Evolutionary conservation across 2,888 invertebrate species (phyloP), one percentile per base, ranked within the genome.

Genomic region (Stictocephala bisonia): DNA sequence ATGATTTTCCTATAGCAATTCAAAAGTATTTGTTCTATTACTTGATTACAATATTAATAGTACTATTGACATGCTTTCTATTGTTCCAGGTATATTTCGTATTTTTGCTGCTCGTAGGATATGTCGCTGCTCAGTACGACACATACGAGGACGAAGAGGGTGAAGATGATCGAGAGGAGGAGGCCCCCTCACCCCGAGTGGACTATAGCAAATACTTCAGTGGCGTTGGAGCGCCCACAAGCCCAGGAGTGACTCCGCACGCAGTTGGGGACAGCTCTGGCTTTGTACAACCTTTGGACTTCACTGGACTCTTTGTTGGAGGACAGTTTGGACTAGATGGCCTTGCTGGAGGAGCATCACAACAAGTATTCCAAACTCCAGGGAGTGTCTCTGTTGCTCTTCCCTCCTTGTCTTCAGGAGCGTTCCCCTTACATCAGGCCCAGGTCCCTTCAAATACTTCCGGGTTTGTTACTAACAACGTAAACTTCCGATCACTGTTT

Each of bases 141-240:
- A 44, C 70, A 0, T 64, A 72, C 53, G 64, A 64, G 44, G 71
- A 66, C 1, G 76, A 77, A 56, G 71, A 73, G 11, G 71, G 73
- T 7, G 76, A 76, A 40, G 66, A 71, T 3, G 73, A 74, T 41
- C 40, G 64, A 9, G 75, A 74, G 27, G 75, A 77, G 31, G 74
- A 75, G 20, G 56, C 56, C 31, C 66, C 75, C 1, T 66, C 71
- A 9, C 35, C 64, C 48, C 72, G 20, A 24, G 66, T 27, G 3
- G 71, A 71, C 68, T 75, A 70, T 50, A 60, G 44, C 11, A 70
- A 66, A 22, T 73, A 73, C 51, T 73, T 73, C 35, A 51, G 50
- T 22, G 73, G 73, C 3, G 31, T 35, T 4, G 73, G 60, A 1
- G 27, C 27, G 1, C 20, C 31, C 1, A 66, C 53, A 11, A 29